Percentiles rank a stretch among this genome's conserved stretches.
Evolutionary conservation across 2,888 invertebrate genomes (phyloP).

Genomic region (Epinotia brunnichana): DNA sequence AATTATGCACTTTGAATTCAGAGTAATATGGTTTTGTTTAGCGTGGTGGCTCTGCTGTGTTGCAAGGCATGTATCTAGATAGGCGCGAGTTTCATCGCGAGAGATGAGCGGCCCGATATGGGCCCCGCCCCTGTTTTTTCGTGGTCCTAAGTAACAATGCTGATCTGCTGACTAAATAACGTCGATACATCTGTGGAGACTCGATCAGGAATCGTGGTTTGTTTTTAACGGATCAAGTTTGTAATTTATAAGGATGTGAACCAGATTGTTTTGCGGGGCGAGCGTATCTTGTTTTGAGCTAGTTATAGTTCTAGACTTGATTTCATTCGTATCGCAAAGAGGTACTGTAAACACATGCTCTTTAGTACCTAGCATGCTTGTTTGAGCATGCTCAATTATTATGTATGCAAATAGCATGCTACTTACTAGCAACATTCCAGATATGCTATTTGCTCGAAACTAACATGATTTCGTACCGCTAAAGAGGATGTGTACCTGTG

Average conservation of each 20-base stretch:
- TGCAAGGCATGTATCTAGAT: conserved; percentile 79
- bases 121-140: conserved; percentile 82
- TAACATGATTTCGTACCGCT: too few species aligned
- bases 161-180: conserved; percentile 83
- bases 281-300: conserved; percentile 7
- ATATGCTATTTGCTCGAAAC: too few species aligned
- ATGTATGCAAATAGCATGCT: too few species aligned
- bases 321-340: not conserved
- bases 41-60: conserved; percentile 56
- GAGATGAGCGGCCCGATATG: conserved; percentile 73
- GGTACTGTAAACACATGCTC: too few species aligned
- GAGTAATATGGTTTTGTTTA: conserved; percentile 50
- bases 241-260: conserved; percentile 38
- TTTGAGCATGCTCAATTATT: too few species aligned
- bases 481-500: too few species aligned
- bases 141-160: conserved; percentile 82
- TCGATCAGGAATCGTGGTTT: conserved; percentile 58
- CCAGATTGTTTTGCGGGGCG: not conserved
- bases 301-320: not conserved
- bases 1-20: conserved; percentile 54
- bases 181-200: conserved; percentile 68
- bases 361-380: too few species aligned
- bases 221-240: conserved; percentile 49
- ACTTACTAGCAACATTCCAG: too few species aligned
- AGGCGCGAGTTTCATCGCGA: conserved; percentile 77